phyloP scores from a whole-genome alignment of 2,113 vertebrate genomes.

The Xiphophorus maculatus region DNA sequence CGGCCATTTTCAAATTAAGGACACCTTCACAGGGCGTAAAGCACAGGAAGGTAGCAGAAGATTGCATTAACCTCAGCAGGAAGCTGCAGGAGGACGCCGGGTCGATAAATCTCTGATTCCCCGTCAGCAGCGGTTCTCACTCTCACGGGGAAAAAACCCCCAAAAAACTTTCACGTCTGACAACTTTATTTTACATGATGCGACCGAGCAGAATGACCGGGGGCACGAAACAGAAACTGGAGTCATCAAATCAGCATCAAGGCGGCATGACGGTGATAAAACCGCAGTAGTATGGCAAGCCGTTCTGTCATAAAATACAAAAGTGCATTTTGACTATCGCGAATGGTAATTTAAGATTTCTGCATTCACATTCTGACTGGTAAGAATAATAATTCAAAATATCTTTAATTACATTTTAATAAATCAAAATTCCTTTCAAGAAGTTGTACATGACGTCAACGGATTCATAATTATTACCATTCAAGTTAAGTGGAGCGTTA shows the following conservation, averaged over 20 bases:
- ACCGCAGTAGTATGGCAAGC: not conserved
- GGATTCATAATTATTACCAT: no score
- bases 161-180: constrained; percentile 33
- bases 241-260: constrained; percentile 37
- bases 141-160: constrained; percentile 55
- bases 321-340: no score
- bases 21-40: constrained; percentile 62
- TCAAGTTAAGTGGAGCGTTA: no score
- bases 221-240: constrained; percentile 16
- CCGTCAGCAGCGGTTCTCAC: constrained; percentile 6
- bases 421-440: no score
- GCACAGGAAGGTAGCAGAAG: constrained; percentile 24
- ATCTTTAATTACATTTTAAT: no score
- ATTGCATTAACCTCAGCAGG: constrained; percentile 48
- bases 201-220: constrained; percentile 36
- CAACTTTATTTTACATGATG: constrained; percentile 3
- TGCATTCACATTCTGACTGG: no score
- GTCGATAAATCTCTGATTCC: constrained; percentile 62
- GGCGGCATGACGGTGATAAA: constrained; percentile 42
- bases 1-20: constrained; percentile 52
- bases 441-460: no score
- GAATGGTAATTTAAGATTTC: no score
- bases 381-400: no score
- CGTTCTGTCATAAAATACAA: no score
- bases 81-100: constrained; percentile 53